Evolutionary conservation across 2,797 vertebrate genomes (phyloP), one percentile per base, ranked within the genome.

Genomic region (Diglossa cyanea): DNA sequence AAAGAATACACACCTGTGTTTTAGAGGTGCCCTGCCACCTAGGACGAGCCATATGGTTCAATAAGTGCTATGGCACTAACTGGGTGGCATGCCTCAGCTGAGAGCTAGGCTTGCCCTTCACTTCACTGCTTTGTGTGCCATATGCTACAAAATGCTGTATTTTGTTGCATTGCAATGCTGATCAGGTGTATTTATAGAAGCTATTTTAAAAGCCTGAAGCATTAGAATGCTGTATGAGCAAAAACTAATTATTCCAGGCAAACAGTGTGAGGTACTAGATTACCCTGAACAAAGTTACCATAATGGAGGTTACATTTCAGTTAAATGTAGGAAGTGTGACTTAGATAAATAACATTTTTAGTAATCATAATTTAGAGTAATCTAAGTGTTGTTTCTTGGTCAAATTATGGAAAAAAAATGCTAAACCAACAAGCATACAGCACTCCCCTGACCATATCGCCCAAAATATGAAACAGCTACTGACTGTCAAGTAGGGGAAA

Each of bases 11-110:
- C 87, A 84, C 91, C 94, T 93, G 91, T 91, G 87, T 75, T 94
- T 75, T 28, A 37, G 47, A 58, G 68, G 62, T 93, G 79, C 51
- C 76, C 89, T 74, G 58, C 96, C 93, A 91, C 95, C 92, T 55
- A 95, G 65, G 81, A 28, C 1, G 89, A 86, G 82, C 94, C 96
- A 93, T 92, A 91, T 96, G 94, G 91, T 86, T 80, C 68, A 58
- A 13, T 83, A 73, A 93, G 13, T 63, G 87, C 54, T 60, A 33
- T 1, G 31, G 58, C 93, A 74, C 81, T 90, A 78, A 50, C 37
- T 88, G 45, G 79, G 82, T 93, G 82, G 75, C 55, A 70, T 80
- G 66, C 33, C 18, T 25, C 86, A 88, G 90, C 93, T 87, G 86
- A 88, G 81, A 86, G 82, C 42, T 50, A 68, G 72, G 44, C 39